Evolutionary conservation across 2,888 invertebrate genomes (phyloP).

Genomic region (Mylabris sibirica): DNA sequence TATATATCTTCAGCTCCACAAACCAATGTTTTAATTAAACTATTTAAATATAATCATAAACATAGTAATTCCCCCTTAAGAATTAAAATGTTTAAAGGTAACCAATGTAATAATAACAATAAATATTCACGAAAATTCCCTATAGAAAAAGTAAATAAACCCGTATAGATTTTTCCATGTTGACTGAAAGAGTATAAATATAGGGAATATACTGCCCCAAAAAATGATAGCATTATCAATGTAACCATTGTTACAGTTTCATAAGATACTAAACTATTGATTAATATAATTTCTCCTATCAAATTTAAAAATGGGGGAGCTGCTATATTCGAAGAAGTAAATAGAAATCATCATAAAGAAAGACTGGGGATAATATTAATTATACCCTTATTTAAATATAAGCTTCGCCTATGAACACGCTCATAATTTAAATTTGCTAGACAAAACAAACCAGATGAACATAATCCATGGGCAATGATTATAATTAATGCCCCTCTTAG

Average conservation of each 20-base stretch:
- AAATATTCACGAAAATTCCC: constrained; percentile 68
- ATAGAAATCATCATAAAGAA: constrained; percentile 71
- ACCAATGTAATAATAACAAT: constrained; percentile 70
- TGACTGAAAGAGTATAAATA: constrained; percentile 71
- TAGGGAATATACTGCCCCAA: constrained; percentile 72
- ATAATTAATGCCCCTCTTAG: constrained; percentile 64
- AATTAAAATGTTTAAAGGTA: too few species aligned
- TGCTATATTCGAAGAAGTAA: constrained; percentile 70
- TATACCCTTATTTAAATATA: constrained; percentile 72
- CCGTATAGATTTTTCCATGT: constrained; percentile 66
- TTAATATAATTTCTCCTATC: constrained; percentile 71
- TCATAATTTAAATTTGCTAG: constrained; percentile 72
- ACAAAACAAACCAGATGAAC: constrained; percentile 74
- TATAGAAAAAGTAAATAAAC: constrained; percentile 63
- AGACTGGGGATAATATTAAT: constrained; percentile 41
- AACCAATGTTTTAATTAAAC: too few species aligned
- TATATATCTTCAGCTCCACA: too few species aligned
- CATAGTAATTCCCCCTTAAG: too few species aligned
- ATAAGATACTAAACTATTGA: constrained; percentile 67
- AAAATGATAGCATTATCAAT: constrained; percentile 69
- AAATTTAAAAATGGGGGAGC: constrained; percentile 74
- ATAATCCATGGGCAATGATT: constrained; percentile 73
- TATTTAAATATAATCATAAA: too few species aligned
- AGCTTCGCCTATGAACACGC: constrained; percentile 67
- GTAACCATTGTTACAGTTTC: constrained; percentile 63